Conservation (phyloP, 2,113 vertebrate genomes). For the Struthio camelus region DNA sequence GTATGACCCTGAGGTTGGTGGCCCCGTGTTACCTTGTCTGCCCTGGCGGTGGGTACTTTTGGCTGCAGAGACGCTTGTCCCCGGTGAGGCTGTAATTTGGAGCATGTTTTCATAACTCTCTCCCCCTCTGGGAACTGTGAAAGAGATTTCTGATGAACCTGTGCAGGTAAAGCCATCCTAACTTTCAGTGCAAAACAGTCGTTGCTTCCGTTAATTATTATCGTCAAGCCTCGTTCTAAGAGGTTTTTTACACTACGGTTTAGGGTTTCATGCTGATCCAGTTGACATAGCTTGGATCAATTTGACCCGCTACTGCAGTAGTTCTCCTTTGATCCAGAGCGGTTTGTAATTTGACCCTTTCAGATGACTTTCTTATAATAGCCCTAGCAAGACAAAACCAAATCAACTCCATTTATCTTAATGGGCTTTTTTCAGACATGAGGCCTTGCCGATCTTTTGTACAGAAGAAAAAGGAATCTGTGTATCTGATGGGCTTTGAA, state of each 20-base stretch:
- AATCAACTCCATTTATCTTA: conserved; percentile 80
- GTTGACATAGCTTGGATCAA: conserved; percentile 71
- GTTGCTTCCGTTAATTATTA: conserved; percentile 50
- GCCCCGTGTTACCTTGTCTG: not conserved
- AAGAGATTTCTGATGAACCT: not conserved
- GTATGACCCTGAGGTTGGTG: not conserved
- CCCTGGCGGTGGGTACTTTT: not conserved
- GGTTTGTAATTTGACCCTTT: conserved; percentile 76
- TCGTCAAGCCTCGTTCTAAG: conserved; percentile 21
- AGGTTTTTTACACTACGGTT: conserved; percentile 52
- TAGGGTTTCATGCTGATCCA: conserved; percentile 73
- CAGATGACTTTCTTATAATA: conserved; percentile 73
- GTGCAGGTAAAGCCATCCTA: not conserved
- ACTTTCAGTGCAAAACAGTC: conserved; percentile 22
- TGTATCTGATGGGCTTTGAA: conserved; percentile 79
- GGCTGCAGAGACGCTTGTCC: not conserved
- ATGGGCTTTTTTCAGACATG: conserved; percentile 59
- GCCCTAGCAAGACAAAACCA: conserved; percentile 74
- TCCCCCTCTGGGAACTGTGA: not conserved
- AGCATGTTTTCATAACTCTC: not conserved
- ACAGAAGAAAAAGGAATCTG: conserved; percentile 71
- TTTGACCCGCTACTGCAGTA: conserved; percentile 64
- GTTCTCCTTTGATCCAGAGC: conserved; percentile 72
- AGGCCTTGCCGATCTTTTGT: conserved; percentile 74
- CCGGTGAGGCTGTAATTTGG: not conserved